These are phyloP conservation scores for Alcedo quadribrachys DNA, from an alignment of 2,797 vertebrate species.

Conservation along the genomic window DNA sequence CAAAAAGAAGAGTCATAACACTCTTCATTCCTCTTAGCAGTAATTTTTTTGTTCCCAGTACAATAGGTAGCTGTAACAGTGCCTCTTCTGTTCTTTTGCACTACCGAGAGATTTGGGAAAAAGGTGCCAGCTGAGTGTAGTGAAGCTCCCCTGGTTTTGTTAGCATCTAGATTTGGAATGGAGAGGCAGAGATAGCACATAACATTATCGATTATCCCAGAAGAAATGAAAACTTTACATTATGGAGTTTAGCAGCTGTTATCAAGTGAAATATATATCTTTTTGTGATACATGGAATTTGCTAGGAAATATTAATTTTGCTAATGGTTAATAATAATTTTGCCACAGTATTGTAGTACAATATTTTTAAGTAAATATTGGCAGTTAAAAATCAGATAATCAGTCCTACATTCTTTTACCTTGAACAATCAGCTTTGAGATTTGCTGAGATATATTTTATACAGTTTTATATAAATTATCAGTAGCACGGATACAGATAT, in stretches of 20 bases:
- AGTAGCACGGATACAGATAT: not conserved
- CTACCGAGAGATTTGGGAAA: not conserved
- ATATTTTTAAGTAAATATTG: not conserved
- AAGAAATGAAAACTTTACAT: not conserved
- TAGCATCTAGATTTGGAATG: not conserved
- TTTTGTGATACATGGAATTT: not conserved
- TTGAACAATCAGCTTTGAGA: not conserved
- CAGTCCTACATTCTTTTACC: not conserved
- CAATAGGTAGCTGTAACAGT: not conserved
- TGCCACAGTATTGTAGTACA: not conserved
- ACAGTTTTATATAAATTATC: not conserved
- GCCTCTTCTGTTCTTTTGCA: not conserved
- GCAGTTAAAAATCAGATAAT: not conserved
- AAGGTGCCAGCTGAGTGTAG: not conserved
- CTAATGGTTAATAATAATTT: not conserved
- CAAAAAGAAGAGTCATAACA: not conserved
- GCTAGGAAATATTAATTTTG: not conserved
- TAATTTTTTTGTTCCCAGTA: not conserved
- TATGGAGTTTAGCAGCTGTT: not conserved
- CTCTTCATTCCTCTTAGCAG: not conserved
- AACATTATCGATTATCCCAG: not conserved
- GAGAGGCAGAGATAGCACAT: fast-evolving
- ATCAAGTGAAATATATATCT: not conserved
- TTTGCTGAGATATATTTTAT: not conserved
- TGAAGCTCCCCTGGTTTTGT: not conserved